Percentiles rank a stretch among this genome's conserved stretches.
Conservation (phyloP, 2,113 vertebrate species). For the Menidia beryllina region DNA sequence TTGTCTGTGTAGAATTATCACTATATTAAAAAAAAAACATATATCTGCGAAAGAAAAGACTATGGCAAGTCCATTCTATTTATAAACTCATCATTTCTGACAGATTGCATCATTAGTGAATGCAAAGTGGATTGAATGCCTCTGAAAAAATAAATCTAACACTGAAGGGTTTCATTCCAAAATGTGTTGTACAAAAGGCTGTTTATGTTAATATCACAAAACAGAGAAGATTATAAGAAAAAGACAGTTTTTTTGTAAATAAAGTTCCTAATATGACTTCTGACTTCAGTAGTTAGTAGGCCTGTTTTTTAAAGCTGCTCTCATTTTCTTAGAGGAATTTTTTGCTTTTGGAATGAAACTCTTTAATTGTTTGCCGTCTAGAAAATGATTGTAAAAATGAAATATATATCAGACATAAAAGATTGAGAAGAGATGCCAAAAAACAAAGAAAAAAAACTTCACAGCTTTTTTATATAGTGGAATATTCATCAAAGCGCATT, state of each 20-base stretch:
- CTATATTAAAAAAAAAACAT: conserved; percentile 67
- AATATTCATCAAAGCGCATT: conserved; percentile 52
- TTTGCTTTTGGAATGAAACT: conserved; percentile 76
- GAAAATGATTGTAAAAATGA: conserved; percentile 78
- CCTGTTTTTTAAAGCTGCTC: conserved; percentile 67
- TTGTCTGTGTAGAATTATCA: conserved; percentile 75
- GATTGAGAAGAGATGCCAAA: conserved; percentile 75
- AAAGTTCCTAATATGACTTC: conserved; percentile 38
- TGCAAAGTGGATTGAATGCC: conserved; percentile 67
- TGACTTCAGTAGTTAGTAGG: conserved; percentile 40
- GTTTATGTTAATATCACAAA: conserved; percentile 36
- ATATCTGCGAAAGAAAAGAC: conserved; percentile 59
- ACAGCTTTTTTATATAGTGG: conserved; percentile 69
- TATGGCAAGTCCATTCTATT: conserved; percentile 47
- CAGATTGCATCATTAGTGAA: conserved; percentile 58
- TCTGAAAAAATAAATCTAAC: conserved; percentile 51
- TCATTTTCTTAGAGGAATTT: conserved; percentile 55
- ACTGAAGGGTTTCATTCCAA: conserved; percentile 75
- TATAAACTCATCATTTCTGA: conserved; percentile 49
- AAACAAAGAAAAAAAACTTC: conserved; percentile 50
- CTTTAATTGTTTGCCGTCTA: conserved; percentile 61
- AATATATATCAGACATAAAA: conserved; percentile 61
- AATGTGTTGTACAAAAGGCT: conserved; percentile 42
- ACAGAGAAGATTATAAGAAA: conserved; percentile 24
- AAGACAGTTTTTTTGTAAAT: conserved; percentile 60